Evolutionary conservation across 2,797 vertebrate genomes (phyloP), one percentile per base, ranked within the genome.

Genomic region (Argya squamiceps): DNA sequence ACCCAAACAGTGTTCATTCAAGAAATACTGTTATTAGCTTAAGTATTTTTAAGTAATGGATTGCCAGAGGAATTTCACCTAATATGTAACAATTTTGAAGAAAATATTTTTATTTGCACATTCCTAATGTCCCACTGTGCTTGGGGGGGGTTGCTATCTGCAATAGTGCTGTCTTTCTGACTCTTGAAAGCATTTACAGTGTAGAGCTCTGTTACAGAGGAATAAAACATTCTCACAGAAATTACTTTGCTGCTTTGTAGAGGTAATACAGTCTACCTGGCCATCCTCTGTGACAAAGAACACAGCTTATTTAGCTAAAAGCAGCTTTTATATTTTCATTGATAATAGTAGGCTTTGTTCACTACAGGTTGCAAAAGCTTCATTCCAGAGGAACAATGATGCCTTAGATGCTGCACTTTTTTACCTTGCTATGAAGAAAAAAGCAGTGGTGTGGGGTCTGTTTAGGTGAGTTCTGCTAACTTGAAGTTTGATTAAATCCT

Each of bases 341-440:
- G 39, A 43, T 93, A 87, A 93, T 24, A 50, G 34, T 24, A 93
- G 68, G 21, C 21, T 89, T 93, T 96, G 24, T 88, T 92, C 69
- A 93, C 39, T 86, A 82, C 95, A 99, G 99, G 97, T 99, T 89
- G 99, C 99, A 86, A 99, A 99, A 98, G 98, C 99, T 95, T 98
- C 99, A 1, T 99, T 99, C 98, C 99, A 99, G 97, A 99, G 99
- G 94, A 98, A 99, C 96, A 99, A 98, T 22, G 99, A 99, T 94
- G 99, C 99, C 13, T 97, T 99, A 96, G 99, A 99, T 96, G 99
- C 99, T 94, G 99, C 99, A 29, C 97, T 99, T 32, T 99, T 99
- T 97, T 99, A 99, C 97, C 98, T 99, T 96, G 99, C 99, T 62
- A 99, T 99, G 99, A 99, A 99, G 98, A 99, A 99, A 97, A 99